A percentile compares a stretch with the other conserved stretches of the same genome.
Conservation (phyloP, 2,113 vertebrate species). For the Thamnaconus septentrionalis region DNA sequence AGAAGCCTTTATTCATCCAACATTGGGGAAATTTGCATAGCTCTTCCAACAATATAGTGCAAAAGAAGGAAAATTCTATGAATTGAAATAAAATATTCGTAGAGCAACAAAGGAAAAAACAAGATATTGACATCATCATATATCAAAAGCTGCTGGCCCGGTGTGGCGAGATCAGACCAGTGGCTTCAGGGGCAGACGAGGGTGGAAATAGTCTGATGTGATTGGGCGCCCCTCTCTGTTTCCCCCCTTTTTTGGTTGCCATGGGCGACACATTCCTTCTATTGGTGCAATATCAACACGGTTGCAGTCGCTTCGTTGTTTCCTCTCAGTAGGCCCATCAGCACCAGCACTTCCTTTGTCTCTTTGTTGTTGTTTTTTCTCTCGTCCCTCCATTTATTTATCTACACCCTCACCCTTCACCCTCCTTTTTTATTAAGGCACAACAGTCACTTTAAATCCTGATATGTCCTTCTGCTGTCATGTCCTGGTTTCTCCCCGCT, state of each 20-base stretch:
- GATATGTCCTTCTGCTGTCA: slow-evolving; percentile 13
- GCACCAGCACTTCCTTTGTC: slow-evolving; percentile 51
- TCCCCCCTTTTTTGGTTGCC: slow-evolving; percentile 49
- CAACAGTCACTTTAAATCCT: slow-evolving; percentile 21
- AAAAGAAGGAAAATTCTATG: too few relatives aligned
- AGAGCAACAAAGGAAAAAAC: neutral
- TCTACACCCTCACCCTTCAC: slow-evolving; percentile 31
- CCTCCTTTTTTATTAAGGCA: slow-evolving; percentile 39
- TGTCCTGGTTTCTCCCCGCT: slow-evolving; percentile 7
- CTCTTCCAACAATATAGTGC: too few relatives aligned
- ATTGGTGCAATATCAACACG: slow-evolving; percentile 53
- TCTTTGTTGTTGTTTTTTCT: slow-evolving; percentile 31
- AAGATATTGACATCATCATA: too few relatives aligned
- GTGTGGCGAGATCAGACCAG: slow-evolving; percentile 16
- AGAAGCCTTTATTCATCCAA: too few relatives aligned
- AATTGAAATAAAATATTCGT: too few relatives aligned
- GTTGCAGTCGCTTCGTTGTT: slow-evolving; percentile 20
- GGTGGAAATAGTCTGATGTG: slow-evolving; percentile 28
- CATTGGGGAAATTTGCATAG: too few relatives aligned
- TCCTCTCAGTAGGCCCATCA: slow-evolving; percentile 28
- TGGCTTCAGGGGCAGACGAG: slow-evolving; percentile 10
- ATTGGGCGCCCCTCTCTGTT: slow-evolving; percentile 44
- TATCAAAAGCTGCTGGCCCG: slow-evolving; percentile 10
- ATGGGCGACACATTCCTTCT: slow-evolving; percentile 60
- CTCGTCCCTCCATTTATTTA: slow-evolving; percentile 28